These are phyloP conservation scores for Ciconia maguari DNA, from an alignment of 2,113 vertebrate genomes.

Conservation along the genomic window DNA sequence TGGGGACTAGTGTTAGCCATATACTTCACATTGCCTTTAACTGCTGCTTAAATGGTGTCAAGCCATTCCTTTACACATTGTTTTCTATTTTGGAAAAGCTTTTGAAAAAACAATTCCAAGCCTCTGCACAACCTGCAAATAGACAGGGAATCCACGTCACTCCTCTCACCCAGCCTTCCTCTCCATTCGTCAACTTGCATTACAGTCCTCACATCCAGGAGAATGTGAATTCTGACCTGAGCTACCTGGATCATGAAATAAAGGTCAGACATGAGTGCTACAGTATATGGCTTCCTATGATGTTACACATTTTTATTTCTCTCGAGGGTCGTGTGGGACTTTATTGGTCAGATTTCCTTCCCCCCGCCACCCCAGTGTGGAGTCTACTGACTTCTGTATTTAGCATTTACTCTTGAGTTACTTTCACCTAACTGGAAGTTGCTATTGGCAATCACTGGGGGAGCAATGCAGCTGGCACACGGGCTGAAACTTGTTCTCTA, in stretches of 20 bases:
- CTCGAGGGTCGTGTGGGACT: not conserved
- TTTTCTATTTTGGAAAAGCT: not conserved
- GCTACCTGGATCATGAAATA: conserved; percentile 55
- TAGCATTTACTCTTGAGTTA: not conserved
- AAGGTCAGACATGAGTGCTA: conserved; percentile 34
- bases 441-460: not conserved
- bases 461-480: not conserved
- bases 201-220: not conserved
- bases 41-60: not conserved
- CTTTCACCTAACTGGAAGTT: not conserved
- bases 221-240: not conserved
- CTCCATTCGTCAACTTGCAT: not conserved
- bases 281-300: not conserved
- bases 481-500: not conserved
- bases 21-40: not conserved
- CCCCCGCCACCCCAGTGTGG: no score
- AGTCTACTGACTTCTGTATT: not conserved
- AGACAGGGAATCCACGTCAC: fast-evolving
- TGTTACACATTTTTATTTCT: not conserved
- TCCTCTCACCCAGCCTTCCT: not conserved
- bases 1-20: not conserved
- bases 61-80: not conserved
- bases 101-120: not conserved
- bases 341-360: not conserved
- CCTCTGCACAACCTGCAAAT: not conserved